Evolutionary conservation across 2,888 invertebrate species (phyloP).

Genomic region (Lochmaea crataegi): DNA sequence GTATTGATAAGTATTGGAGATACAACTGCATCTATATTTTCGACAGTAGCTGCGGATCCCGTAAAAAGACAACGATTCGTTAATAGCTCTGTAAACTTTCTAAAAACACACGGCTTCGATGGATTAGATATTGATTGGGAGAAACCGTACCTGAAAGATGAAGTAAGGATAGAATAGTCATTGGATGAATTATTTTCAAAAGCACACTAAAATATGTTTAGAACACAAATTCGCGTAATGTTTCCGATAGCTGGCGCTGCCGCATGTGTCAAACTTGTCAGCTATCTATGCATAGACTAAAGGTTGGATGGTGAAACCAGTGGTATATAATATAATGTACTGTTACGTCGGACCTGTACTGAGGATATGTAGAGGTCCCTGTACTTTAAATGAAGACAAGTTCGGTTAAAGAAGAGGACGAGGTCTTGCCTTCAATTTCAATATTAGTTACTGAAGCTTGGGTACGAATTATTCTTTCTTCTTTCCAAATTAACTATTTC

Average conservation of each 20-base stretch:
- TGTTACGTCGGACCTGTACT: no score
- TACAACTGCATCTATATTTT: slow-evolving; percentile 65
- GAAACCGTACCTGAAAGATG: slow-evolving; percentile 71
- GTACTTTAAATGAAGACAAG: no score
- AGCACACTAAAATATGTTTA: background rate
- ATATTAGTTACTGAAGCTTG: no score
- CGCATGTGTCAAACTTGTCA: background rate
- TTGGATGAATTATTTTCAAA: slow-evolving; percentile 66
- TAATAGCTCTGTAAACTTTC: slow-evolving; percentile 66
- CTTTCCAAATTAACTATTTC: no score
- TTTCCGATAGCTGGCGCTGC: no score
- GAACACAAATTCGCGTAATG: background rate
- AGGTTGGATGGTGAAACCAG: no score
- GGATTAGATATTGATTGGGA: slow-evolving; percentile 82
- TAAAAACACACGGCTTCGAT: slow-evolving; percentile 72
- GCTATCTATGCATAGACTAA: no score
- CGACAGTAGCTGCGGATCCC: slow-evolving; percentile 65
- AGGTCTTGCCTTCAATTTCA: no score
- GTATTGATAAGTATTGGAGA: slow-evolving; percentile 73
- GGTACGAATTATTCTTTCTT: no score
- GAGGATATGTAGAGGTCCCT: no score
- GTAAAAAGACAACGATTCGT: slow-evolving; percentile 68
- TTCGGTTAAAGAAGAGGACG: no score
- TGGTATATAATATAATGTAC: no score
- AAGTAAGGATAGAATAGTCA: slow-evolving; percentile 58